These are phyloP conservation scores for Orgyia antiqua DNA, from an alignment of 2,888 invertebrate genomes.

Conservation along the genomic window DNA sequence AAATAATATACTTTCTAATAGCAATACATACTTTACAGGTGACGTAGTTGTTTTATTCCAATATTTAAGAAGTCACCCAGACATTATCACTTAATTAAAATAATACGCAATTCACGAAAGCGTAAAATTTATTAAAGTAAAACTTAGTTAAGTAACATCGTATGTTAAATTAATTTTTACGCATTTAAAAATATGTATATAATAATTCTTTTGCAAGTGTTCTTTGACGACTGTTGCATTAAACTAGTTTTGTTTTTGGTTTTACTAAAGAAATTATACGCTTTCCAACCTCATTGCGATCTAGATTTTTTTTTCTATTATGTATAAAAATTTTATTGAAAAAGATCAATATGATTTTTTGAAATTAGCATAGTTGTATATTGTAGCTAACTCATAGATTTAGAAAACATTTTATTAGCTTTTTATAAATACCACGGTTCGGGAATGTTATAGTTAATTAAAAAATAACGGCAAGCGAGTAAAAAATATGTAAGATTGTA, in stretches of 20 bases:
- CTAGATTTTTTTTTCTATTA: constrained; percentile 1
- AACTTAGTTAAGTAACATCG: background rate
- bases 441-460: too few species aligned
- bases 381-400: too few species aligned
- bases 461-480: too few species aligned
- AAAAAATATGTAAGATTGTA: too few species aligned
- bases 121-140: constrained; percentile 1
- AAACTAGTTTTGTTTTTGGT: background rate
- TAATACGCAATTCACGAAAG: background rate
- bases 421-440: too few species aligned
- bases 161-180: background rate
- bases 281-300: background rate
- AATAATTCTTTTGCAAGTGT: background rate
- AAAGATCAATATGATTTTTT: too few species aligned
- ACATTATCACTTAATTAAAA: background rate
- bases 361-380: too few species aligned
- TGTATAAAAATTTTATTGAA: too few species aligned
- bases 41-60: too few species aligned
- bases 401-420: too few species aligned
- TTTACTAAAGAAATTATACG: background rate
- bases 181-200: background rate
- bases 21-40: too few species aligned
- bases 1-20: too few species aligned
- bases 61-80: background rate
- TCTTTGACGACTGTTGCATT: background rate